These are phyloP conservation scores for Micromussa lordhowensis DNA, from an alignment of 92 coral and sea anemone species.

Conservation along the genomic window DNA sequence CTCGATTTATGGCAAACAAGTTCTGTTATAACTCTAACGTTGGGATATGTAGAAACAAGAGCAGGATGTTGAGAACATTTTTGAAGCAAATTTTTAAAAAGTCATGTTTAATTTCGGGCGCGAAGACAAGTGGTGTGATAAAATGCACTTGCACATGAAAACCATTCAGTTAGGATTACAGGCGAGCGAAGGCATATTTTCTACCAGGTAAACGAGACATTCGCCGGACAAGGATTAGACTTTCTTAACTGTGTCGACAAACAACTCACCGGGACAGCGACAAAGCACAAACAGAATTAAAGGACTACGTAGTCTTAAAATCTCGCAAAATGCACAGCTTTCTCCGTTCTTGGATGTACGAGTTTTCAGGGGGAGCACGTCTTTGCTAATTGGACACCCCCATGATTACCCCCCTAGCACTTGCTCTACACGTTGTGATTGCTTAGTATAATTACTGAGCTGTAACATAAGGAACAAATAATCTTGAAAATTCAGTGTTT, in stretches of 20 bases:
- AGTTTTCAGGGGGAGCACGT: background rate
- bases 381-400: background rate
- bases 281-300: constrained; percentile 40
- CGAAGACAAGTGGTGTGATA: background rate
- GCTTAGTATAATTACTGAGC: background rate
- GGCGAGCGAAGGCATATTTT: background rate
- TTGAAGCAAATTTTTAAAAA: constrained; percentile 11
- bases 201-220: background rate
- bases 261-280: constrained; percentile 4
- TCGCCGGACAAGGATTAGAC: background rate
- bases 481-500: background rate
- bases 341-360: background rate
- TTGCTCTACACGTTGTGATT: too few relatives aligned
- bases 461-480: background rate
- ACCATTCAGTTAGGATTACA: constrained; percentile 3
- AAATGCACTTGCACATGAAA: constrained; percentile 15
- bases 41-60: background rate
- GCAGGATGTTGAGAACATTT: background rate
- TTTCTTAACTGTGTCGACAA: constrained; percentile 5
- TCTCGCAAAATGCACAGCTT: background rate
- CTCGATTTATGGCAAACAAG: background rate
- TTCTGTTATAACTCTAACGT: background rate
- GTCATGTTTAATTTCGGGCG: background rate
- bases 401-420: too few relatives aligned
- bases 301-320: background rate